Evolutionary conservation across 1,140 invertebrate genomes (phyloP), one percentile per base, ranked within the genome.

Genomic region (Macrobrachium nipponense): DNA sequence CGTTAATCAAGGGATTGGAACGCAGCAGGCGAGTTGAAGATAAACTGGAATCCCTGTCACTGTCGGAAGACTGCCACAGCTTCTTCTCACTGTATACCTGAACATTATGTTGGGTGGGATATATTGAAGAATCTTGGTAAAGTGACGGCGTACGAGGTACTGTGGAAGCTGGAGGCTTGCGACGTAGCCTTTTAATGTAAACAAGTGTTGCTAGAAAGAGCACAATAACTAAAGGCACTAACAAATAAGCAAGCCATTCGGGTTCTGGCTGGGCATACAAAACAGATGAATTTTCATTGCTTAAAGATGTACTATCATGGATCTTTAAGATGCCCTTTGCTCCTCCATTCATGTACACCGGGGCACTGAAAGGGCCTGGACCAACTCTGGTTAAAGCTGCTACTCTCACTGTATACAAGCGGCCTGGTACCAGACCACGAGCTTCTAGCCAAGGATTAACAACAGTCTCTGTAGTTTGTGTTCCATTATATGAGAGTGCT

Each of bases 21-120:
- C 79, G 72, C 12, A 88, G 68, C 17, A 88, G 80, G 17, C 82
- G 64, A 59, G 80, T 82, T n/a, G 87, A 83, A 27, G 87, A 86
- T 44, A 83, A 60, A 61, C 68, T 75, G 62, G 84, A 72, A 64
- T 88, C 78, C 61, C 83, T 79, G 64, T 88, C 73, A 70, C 79
- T 79, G 80, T 88, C 89, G 18, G 86, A 10, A 12, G 88, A 80
- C 5, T 80, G 79, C 88, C 88, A 88, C 43, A 87, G 66, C 77
- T 88, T 87, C 23, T 83, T 81, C 18, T 89, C 89, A 36, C 82
- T 81, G 78, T 88, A 89, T 77, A 89, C 84, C 18, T 86, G 86
- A 20, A 87, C 81, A 58, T 82, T 81, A 72, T 85, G 86, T 20
- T 86, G 84, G 58, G 82, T 68, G 14, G 81, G 73, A 36, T 81